These are phyloP conservation scores for Gavia stellata DNA, from an alignment of 2,113 vertebrate species.

Conservation along the genomic window DNA sequence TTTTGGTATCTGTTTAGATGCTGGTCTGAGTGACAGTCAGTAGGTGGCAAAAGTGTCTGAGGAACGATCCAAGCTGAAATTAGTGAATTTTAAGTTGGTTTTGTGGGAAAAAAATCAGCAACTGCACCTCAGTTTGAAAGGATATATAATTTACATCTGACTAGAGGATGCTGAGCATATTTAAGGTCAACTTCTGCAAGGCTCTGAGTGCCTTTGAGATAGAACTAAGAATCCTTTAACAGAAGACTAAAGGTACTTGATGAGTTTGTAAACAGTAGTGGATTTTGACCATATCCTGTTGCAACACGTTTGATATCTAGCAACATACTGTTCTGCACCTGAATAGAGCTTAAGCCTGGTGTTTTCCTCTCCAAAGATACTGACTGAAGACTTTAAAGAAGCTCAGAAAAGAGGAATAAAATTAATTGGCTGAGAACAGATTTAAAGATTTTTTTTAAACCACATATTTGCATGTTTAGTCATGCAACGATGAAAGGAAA, in stretches of 20 bases:
- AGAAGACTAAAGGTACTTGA: neutral
- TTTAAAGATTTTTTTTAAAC: neutral
- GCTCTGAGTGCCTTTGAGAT: neutral
- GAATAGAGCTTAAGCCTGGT: neutral
- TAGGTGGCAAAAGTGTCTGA: neutral
- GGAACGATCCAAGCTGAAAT: neutral
- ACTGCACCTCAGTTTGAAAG: neutral
- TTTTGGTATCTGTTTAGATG: conserved; percentile 13
- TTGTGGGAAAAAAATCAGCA: neutral
- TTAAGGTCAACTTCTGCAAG: neutral
- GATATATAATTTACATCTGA: neutral
- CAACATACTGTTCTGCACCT: neutral
- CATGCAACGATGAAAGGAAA: neutral
- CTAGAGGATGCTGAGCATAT: neutral
- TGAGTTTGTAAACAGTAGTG: neutral
- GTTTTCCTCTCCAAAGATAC: neutral
- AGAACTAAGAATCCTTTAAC: neutral
- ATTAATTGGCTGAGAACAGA: neutral
- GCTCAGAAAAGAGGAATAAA: neutral
- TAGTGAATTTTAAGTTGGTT: neutral
- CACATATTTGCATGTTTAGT: neutral
- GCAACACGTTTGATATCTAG: neutral
- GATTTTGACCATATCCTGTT: neutral
- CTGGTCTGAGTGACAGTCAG: conserved; percentile 11
- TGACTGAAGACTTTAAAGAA: neutral